phyloP scores from a whole-genome alignment of 23 tunicate genomes.

The Oikopleura dioica region DNA sequence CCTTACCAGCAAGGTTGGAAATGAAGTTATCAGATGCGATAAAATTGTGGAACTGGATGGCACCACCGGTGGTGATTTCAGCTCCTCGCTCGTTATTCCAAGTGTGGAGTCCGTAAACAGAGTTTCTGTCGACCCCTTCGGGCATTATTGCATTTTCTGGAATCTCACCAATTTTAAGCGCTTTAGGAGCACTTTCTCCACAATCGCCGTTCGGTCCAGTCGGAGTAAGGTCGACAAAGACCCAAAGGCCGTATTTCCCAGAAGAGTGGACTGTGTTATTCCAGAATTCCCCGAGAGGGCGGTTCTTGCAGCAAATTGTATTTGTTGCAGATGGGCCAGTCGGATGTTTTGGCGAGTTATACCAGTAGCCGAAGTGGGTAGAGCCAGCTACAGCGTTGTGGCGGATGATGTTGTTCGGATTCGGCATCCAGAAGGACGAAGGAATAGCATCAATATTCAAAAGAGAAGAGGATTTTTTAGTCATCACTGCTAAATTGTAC shows the following conservation, averaged over 20 bases:
- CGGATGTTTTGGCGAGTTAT: constrained; percentile 14
- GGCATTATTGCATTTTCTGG: no score
- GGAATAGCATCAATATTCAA: not conserved
- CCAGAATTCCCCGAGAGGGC: constrained; percentile 31
- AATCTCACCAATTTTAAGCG: constrained; percentile 8
- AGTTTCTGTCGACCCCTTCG: not conserved
- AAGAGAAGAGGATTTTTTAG: constrained; percentile 1
- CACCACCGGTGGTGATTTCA: constrained; percentile 70
- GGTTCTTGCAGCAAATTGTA: constrained; percentile 33
- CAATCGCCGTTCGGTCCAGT: constrained; percentile 11
- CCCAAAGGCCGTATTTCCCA: constrained; percentile 98
- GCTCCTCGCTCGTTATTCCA: constrained; percentile 91
- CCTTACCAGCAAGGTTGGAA: constrained; percentile 25
- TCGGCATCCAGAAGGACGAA: constrained; percentile 45
- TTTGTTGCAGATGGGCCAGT: constrained; percentile 64
- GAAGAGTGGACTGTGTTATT: constrained; percentile 87
- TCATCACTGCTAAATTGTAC: constrained; percentile 20
- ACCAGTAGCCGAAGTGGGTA: not conserved
- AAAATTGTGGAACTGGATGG: constrained; percentile 67
- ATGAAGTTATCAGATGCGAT: constrained; percentile 36
- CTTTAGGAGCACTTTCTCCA: constrained; percentile 1
- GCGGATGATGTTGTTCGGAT: constrained; percentile 33
- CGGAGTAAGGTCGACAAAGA: constrained; percentile 25
- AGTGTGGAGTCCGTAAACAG: constrained; percentile 21
- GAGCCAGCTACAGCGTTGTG: constrained; percentile 48